Conservation (phyloP, 2,888 invertebrate species). For the Poecilus cupreus region DNA sequence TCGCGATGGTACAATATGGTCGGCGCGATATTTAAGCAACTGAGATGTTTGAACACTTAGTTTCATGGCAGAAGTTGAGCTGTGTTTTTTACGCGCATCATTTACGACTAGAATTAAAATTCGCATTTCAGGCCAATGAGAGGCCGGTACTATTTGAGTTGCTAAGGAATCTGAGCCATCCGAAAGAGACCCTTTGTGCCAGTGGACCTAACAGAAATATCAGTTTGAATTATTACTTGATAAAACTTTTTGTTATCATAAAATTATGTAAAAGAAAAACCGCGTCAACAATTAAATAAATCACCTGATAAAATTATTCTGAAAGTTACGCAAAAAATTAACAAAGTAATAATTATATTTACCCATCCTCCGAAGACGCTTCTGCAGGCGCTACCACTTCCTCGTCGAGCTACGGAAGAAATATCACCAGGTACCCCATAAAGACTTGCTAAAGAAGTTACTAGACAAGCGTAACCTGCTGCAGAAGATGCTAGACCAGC, state of each 20-base stretch:
- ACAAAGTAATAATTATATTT: slow-evolving; percentile 50
- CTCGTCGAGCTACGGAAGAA: slow-evolving; percentile 86
- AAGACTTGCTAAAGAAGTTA: slow-evolving; percentile 84
- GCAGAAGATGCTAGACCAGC: slow-evolving; percentile 99
- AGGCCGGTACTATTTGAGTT: slow-evolving; percentile 80
- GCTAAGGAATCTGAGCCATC: slow-evolving; percentile 87
- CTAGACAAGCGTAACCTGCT: slow-evolving; percentile 97
- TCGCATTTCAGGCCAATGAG: slow-evolving; percentile 94
- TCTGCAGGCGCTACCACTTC: slow-evolving; percentile 97
- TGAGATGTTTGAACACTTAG: slow-evolving; percentile 86
- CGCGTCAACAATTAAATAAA: background rate
- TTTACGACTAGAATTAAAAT: slow-evolving; percentile 92
- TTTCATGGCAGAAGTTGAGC: slow-evolving; percentile 94
- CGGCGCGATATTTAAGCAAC: slow-evolving; percentile 84
- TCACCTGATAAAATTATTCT: background rate
- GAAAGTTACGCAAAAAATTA: background rate
- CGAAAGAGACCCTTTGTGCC: slow-evolving; percentile 83
- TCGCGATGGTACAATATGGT: slow-evolving; percentile 83
- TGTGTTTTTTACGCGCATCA: slow-evolving; percentile 87
- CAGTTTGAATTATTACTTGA: background rate
- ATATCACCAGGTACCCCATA: slow-evolving; percentile 85
- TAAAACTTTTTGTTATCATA: background rate
- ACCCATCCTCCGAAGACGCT: slow-evolving; percentile 94
- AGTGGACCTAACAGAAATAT: slow-evolving; percentile 78
- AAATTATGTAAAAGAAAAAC: background rate